Base-by-base conservation (phyloP, 2,888 invertebrate genomes). In the Pandemis heparana region DNA sequence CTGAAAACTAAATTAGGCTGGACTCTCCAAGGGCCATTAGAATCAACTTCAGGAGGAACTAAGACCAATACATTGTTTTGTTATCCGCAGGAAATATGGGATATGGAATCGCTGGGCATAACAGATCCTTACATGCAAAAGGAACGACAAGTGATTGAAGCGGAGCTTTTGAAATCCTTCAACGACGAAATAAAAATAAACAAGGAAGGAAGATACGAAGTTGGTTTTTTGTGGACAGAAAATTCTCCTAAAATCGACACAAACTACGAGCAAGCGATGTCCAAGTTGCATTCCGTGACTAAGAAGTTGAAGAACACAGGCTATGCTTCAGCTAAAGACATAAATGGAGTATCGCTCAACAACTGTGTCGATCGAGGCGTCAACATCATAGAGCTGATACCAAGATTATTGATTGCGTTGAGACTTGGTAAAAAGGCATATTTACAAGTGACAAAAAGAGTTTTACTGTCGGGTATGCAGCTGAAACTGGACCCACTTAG, bases 21-120 rank as follows among this genome's bases (percentile, higher is more conserved):
- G 67, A 67, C 67, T 18, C 16, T 61, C 38, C 69, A 61, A 61
- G 69, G 61, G 5, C 41, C 16, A 14, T 5, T 74, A 1, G 46
- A 74, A 6, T 76, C 74, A 74, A 10, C 18, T 16, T 70, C 67
- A 60, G 48, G 67, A n/a, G 61, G 71, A 43, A 23, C 8, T n/a
- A 18, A 18, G 0, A 38, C 71, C 12, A 61, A 46, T 14, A 46
- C 46, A 46, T 46, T 46, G 14, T 46, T 46, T 46, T 46, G 46
- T 41, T 16, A 32, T 62, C 6, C 12, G n/a, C 12, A 23, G 9
- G 9, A 16, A n/a, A 56, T 18, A 75, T 92, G 5, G 80, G 91
- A 12, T 80, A 85, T 9, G 65, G 86, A 8, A n/a, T n/a, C n/a
- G n/a, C n/a, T n/a, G n/a, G n/a, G n/a, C n/a, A n/a, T n/a, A n/a